Base-by-base conservation (phyloP, 2,888 invertebrate species). In the Arctia plantaginis region DNA sequence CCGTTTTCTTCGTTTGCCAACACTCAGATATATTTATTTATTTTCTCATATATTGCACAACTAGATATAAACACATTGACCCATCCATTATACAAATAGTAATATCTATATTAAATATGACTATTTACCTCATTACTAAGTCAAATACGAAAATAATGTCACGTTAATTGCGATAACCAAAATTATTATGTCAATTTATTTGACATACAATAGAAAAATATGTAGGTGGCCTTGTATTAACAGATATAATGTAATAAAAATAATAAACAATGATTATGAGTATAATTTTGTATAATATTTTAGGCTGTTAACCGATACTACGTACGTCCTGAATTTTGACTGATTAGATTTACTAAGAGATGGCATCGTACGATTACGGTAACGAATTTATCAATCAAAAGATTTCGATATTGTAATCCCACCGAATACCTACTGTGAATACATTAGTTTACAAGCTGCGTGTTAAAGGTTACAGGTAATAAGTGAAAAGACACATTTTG, bases 111-210 rank as follows among this genome's bases (percentile, higher is more conserved):
- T n/a, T 55, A 23, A 51, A 23, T 51, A 23, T 0, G 1, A 51
- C 23, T 1, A 8, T 51, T 20, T 51, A 23, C 1, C 51, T 55
- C 12, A n/a, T 23, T 12, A 55, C 51, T 51, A 51, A 12, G 51
- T 55, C 51, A n/a, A n/a, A 23, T 55, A 55, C n/a, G 1, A 55
- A 55, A n/a, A n/a, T 55, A 12, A 12, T 55, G 51, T 55, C n/a
- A 55, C 3, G 51, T 55, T 55, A 55, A 55, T 55, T 55, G 51
- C 23, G 23, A 55, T 55, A 55, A 55, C n/a, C n/a, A 55, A n/a
- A n/a, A 55, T 55, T n/a, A 55, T 55, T 12, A 55, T n/a, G 51
- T 55, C n/a, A 55, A 55, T 55, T 55, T 55, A 55, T 55, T 55
- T 55, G 10, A 55, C 51, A 55, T n/a, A n/a, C 23, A n/a, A 55